phyloP scores from a whole-genome alignment of 2,113 vertebrate genomes.

The Nerophis ophidion region DNA sequence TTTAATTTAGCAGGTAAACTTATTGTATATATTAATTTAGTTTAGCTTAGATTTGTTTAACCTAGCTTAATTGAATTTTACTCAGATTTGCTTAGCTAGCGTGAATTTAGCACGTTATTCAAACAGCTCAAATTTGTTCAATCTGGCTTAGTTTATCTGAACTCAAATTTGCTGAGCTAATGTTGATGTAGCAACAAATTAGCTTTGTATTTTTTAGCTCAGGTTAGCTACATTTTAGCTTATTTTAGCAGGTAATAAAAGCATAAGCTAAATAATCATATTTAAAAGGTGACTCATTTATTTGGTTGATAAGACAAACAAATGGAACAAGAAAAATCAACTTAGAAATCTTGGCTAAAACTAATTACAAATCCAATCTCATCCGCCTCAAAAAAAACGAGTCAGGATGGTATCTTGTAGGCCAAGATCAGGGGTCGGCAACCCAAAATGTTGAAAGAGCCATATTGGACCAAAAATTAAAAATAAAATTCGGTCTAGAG shows the following conservation, averaged over 20 bases:
- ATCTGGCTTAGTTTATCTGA: background rate
- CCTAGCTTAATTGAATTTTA: background rate
- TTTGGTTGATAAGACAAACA: background rate
- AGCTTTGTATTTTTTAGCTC: background rate
- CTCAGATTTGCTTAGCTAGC: background rate
- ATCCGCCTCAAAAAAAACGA: slow-evolving; percentile 10
- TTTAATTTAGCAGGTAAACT: background rate
- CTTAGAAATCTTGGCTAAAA: slow-evolving; percentile 5
- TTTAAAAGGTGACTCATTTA: no score
- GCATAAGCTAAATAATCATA: slow-evolving; percentile 4
- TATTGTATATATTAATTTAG: background rate
- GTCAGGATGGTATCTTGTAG: slow-evolving; percentile 20
- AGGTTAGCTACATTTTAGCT: no score
- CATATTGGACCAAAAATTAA: no score
- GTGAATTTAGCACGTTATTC: no score
- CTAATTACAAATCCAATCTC: background rate
- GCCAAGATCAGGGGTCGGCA: background rate
- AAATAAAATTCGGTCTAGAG: no score
- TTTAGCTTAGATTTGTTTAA: background rate
- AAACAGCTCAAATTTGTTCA: background rate
- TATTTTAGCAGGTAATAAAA: no score
- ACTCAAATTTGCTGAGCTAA: background rate
- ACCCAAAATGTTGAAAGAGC: no score
- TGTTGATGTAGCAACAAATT: background rate
- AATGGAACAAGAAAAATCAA: background rate